These are phyloP conservation scores for Seira musarum DNA, from an alignment of 2,888 invertebrate species.

Conservation along the genomic window DNA sequence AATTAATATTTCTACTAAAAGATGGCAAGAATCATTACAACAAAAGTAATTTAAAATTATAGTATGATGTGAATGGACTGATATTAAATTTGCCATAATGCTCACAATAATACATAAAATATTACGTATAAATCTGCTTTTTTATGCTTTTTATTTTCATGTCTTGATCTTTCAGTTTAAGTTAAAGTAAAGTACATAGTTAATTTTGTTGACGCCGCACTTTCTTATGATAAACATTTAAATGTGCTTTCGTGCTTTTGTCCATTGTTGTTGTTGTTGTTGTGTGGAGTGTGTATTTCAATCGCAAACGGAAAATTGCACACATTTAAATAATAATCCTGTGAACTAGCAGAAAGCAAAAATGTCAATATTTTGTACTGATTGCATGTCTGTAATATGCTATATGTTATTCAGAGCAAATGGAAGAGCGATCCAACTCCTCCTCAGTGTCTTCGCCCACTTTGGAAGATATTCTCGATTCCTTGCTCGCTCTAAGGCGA, in stretches of 20 bases:
- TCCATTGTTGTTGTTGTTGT: too few relatives aligned
- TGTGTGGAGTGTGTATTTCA: background rate
- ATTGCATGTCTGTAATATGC: slow-evolving; percentile 38
- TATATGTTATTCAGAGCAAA: slow-evolving; percentile 66
- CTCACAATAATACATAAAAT: too few relatives aligned
- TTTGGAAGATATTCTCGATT: slow-evolving; percentile 69
- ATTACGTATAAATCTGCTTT: background rate
- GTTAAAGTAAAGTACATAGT: too few relatives aligned
- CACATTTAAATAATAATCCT: background rate
- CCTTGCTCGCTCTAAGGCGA: slow-evolving; percentile 68
- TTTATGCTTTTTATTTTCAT: background rate
- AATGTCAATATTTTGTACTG: slow-evolving; percentile 20
- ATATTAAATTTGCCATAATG: too few relatives aligned
- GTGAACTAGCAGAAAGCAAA: slow-evolving; percentile 11
- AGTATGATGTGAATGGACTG: too few relatives aligned
- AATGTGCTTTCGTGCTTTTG: background rate
- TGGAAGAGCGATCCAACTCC: slow-evolving; percentile 69
- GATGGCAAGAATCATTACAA: too few relatives aligned
- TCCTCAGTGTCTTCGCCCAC: slow-evolving; percentile 69
- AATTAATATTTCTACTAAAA: too few relatives aligned
- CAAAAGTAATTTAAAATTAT: too few relatives aligned
- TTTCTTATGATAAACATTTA: background rate
- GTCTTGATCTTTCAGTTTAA: background rate
- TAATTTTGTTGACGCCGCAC: background rate
- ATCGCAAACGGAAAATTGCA: background rate